Base-by-base conservation (phyloP, 37 sponge, comb jelly and placozoan genomes). In the Petrosia ficiformis region DNA sequence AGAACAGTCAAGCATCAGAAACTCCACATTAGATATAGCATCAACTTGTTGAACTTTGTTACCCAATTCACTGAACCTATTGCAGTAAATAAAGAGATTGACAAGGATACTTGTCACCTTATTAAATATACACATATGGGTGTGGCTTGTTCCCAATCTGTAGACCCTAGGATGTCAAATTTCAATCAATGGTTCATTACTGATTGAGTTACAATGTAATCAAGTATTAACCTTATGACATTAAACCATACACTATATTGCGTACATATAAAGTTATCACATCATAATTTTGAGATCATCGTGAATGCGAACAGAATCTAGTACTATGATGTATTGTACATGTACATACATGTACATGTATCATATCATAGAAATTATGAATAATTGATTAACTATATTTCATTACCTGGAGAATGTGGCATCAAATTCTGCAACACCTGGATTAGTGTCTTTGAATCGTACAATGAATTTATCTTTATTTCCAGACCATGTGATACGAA, bases 1-100 rank as follows among this genome's bases (percentile, higher is more conserved):
- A 59, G 94, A 93, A 76, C 94, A 96, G 77, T 99, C 99, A 21
- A 99, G 81, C 72, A 99, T 80, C 16, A 99, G 86, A 57, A 96
- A 99, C 73, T 96, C 92, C 68, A 93, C 83, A 59, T 82, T 93
- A 60, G 76, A 79, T 32, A 96, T 80, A 29, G 99, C 96, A 72
- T 99, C 99, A 67, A 92, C 85, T 67, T 93, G 80, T 79, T 93
- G 94, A 44, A 89, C 94, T 52, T 92, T 94, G 69, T 87, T 87
- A 68, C 92, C 90, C 42, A 97, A 74, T 44, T 93, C 94, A 65
- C 75, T 79, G 83, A 93, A 97, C 57, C 86, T 82, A 26, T 44
- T 8, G 70, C 4, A 43, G 25, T 30, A 43, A n/a, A 48, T 24
- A 6, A 30, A 10, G 25, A 28, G 10, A 70, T 70, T n/a, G 40